A percentile compares a stretch with the other conserved stretches of the same genome.
Evolutionary conservation across 2,888 invertebrate species (phyloP).

Genomic region (Erebia aethiops): DNA sequence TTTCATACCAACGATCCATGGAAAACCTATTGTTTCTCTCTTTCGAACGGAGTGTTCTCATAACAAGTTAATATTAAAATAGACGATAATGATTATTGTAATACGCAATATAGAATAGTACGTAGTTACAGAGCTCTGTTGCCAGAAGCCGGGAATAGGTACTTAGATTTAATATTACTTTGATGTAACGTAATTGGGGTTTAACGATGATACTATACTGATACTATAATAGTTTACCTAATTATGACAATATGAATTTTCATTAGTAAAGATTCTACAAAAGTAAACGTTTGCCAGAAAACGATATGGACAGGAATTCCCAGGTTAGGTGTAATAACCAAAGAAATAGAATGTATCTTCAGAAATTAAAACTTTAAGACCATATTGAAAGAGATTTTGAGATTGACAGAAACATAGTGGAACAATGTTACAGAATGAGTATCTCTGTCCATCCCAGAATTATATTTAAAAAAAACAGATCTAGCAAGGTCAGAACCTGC

Average conservation of each 20-base stretch:
- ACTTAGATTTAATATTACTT: conserved; percentile 14
- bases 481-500: background rate
- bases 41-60: background rate
- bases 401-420: background rate
- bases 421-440: background rate
- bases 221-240: conserved; percentile 7
- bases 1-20: background rate
- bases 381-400: background rate
- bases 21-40: background rate
- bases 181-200: conserved; percentile 4
- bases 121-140: conserved; percentile 8
- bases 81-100: conserved; percentile 9
- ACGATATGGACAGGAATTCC: background rate
- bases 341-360: background rate
- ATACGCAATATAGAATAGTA: conserved; percentile 8
- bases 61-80: conserved; percentile 10
- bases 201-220: conserved; percentile 9
- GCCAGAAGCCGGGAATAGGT: background rate
- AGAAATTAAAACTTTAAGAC: no score
- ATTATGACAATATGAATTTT: conserved; percentile 10
- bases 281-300: background rate
- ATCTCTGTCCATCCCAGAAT: background rate
- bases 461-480: background rate
- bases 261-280: background rate
- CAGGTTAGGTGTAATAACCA: background rate